A percentile compares a stretch with the other conserved stretches of the same genome.
phyloP scores from a whole-genome alignment of 2,888 invertebrate genomes.

The Drosophila borealis region DNA sequence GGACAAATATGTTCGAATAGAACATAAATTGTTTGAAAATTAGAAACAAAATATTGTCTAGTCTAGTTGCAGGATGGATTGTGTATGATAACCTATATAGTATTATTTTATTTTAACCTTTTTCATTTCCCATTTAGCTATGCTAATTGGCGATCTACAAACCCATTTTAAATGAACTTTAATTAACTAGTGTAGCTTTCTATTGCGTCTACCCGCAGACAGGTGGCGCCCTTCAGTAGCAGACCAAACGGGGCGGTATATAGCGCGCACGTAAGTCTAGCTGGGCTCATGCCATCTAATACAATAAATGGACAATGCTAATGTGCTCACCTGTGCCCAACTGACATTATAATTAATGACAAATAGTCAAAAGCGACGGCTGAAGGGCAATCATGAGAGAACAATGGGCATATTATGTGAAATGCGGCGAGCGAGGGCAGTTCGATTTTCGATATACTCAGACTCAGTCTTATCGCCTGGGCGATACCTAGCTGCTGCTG shows the following conservation, averaged over 20 bases:
- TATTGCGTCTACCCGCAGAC: constrained; percentile 20
- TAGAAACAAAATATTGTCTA: no score
- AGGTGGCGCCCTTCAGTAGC: constrained; percentile 38
- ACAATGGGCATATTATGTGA: constrained; percentile 48
- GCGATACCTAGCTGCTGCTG: constrained; percentile 43
- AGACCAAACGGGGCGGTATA: neutral
- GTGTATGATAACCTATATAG: neutral
- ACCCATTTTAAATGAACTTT: constrained; percentile 7
- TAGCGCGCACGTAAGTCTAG: constrained; percentile 8
- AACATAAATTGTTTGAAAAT: no score
- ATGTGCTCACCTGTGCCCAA: constrained; percentile 62
- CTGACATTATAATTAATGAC: constrained; percentile 77
- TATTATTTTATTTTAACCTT: neutral
- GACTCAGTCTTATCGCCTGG: constrained; percentile 56
- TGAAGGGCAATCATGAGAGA: constrained; percentile 59
- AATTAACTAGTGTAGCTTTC: constrained; percentile 18
- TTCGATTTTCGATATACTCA: constrained; percentile 65
- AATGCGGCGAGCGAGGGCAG: constrained; percentile 14
- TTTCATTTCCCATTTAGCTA: constrained; percentile 1
- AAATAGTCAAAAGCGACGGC: constrained; percentile 43
- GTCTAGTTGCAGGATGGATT: neutral
- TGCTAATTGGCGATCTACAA: constrained; percentile 3
- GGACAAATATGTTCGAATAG: no score
- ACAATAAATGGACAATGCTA: constrained; percentile 67
- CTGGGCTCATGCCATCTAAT: constrained; percentile 50